phyloP scores from a whole-genome alignment of 2,888 invertebrate genomes.

The Latrodectus hesperus region DNA sequence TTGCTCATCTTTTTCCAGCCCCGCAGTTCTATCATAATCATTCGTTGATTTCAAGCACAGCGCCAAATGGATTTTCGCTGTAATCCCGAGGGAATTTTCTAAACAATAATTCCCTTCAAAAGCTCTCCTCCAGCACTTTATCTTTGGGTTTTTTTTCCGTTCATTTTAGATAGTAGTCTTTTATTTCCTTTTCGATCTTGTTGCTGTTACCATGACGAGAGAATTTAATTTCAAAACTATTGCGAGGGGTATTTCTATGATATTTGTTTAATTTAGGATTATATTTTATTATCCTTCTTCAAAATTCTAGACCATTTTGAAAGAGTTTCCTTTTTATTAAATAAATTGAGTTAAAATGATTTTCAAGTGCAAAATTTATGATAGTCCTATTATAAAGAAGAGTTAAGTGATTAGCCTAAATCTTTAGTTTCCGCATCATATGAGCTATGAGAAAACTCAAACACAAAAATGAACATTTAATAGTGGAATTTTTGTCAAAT shows the following conservation, averaged over 20 bases:
- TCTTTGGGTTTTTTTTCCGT: background rate
- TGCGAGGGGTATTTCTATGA: background rate
- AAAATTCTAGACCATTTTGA: background rate
- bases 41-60: constrained; percentile 50
- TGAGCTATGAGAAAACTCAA: no score
- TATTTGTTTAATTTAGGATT: background rate
- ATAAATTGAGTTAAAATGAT: no score
- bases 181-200: no score
- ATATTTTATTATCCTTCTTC: background rate
- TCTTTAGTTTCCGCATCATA: no score
- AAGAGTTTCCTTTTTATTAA: no score
- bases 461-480: no score
- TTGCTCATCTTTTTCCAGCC: constrained; percentile 22
- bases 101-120: constrained; percentile 59
- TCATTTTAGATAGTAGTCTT: background rate
- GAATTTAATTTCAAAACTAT: constrained; percentile 32
- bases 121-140: constrained; percentile 21
- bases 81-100: constrained; percentile 53
- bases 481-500: no score
- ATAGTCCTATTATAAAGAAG: no score
- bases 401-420: no score
- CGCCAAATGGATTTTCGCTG: constrained; percentile 60
- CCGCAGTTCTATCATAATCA: constrained; percentile 57
- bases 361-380: no score
- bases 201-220: constrained; percentile 20